A percentile compares a stretch with the other conserved stretches of the same genome.
These are phyloP conservation scores for Sycobia sp. DNA, from an alignment of 1,140 invertebrate genomes.

Conservation along the genomic window DNA sequence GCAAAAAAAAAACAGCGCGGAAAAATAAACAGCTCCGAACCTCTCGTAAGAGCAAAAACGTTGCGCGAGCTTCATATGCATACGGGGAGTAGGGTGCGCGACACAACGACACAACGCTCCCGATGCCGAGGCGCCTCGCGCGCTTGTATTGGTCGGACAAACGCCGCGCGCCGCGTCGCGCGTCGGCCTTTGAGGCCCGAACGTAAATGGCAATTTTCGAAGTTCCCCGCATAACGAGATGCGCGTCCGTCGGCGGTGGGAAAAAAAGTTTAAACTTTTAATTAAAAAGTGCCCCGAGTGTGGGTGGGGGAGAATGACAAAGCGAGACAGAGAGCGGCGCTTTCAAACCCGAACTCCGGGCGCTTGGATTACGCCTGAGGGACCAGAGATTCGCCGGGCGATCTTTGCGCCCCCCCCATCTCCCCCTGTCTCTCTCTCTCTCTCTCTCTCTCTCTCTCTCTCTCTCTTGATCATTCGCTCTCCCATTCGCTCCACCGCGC, in stretches of 20 bases:
- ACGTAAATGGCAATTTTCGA: slow-evolving; percentile 26
- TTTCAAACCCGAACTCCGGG: slow-evolving; percentile 7
- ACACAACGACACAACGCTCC: not conserved
- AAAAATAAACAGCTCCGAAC: too few species aligned
- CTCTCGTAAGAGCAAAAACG: too few species aligned
- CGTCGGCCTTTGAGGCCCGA: slow-evolving; percentile 16
- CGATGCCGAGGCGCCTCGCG: too few species aligned
- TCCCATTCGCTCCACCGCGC: too few species aligned
- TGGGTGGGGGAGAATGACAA: slow-evolving; percentile 37
- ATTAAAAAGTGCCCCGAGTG: slow-evolving; percentile 57
- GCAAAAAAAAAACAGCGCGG: too few species aligned
- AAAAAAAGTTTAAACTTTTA: slow-evolving; percentile 51
- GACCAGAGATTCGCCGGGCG: not conserved
- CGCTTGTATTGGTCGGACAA: too few species aligned
- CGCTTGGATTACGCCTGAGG: slow-evolving; percentile 10
- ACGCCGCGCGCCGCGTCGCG: too few species aligned
- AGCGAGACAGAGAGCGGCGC: slow-evolving; percentile 28
- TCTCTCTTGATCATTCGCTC: too few species aligned
- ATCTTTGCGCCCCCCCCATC: not conserved
- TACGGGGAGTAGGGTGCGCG: too few species aligned
- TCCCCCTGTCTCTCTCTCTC: too few species aligned
- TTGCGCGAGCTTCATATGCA: too few species aligned
- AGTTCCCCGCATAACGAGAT: slow-evolving; percentile 19
- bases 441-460: too few species aligned
- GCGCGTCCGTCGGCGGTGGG: not conserved